Evolutionary conservation across 2,797 vertebrate species (phyloP).

Genomic region (Philypnodon macrostomus): DNA sequence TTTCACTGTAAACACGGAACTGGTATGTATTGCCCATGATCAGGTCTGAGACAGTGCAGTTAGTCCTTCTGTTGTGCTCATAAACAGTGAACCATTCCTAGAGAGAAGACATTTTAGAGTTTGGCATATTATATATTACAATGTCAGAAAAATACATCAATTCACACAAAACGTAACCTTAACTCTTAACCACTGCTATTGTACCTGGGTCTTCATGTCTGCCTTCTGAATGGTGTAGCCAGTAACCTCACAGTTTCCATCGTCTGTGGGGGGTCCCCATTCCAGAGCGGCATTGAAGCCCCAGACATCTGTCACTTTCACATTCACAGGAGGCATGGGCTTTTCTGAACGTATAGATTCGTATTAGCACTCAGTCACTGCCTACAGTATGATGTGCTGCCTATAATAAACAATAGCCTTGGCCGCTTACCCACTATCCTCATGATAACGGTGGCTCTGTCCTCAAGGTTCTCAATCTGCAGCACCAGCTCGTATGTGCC

Average conservation of each 20-base stretch:
- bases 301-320: slow-evolving; percentile 86
- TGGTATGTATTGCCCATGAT: slow-evolving; percentile 89
- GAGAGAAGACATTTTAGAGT: background rate
- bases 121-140: background rate
- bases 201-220: slow-evolving; percentile 89
- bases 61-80: slow-evolving; percentile 82
- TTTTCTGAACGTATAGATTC: slow-evolving; percentile 72
- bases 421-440: slow-evolving; percentile 78
- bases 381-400: no score
- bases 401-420: slow-evolving; percentile 1
- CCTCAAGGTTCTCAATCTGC: slow-evolving; percentile 88
- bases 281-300: slow-evolving; percentile 87
- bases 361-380: slow-evolving; percentile 1
- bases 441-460: slow-evolving; percentile 79
- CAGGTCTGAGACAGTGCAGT: slow-evolving; percentile 85
- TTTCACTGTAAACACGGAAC: slow-evolving; percentile 87
- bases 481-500: slow-evolving; percentile 84
- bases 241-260: slow-evolving; percentile 85
- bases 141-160: background rate
- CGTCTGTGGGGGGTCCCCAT: slow-evolving; percentile 83
- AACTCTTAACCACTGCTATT: no score
- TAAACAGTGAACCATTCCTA: slow-evolving; percentile 90
- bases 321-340: slow-evolving; percentile 77
- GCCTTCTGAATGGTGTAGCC: slow-evolving; percentile 91
- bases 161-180: background rate